Percentiles rank a stretch among this genome's conserved stretches.
These are phyloP conservation scores for Musca vetustissima DNA, from an alignment of 1,140 invertebrate genomes.

Conservation along the genomic window DNA sequence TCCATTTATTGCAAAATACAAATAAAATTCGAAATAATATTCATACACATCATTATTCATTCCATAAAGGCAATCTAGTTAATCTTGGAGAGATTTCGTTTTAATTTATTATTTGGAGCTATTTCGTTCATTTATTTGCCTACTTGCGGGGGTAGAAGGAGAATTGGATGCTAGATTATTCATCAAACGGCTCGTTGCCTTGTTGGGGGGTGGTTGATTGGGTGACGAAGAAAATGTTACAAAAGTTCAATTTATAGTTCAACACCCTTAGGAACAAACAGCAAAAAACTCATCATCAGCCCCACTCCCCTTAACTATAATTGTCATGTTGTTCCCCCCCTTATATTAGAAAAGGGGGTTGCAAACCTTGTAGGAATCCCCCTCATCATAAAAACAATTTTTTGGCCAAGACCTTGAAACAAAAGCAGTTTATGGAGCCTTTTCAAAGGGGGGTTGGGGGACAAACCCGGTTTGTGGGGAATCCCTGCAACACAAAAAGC, in stretches of 20 bases:
- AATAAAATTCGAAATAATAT: constrained; percentile 8
- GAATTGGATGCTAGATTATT: neutral
- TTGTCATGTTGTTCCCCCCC: constrained; percentile 18
- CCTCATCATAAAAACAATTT: constrained; percentile 38
- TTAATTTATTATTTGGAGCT: constrained; percentile 48
- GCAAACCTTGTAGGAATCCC: constrained; percentile 31
- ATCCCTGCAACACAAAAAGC: neutral
- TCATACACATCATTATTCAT: constrained; percentile 52
- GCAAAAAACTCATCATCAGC: constrained; percentile 27
- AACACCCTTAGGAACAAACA: constrained; percentile 41
- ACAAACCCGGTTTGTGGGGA: neutral
- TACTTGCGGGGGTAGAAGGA: neutral
- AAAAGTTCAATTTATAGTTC: constrained; percentile 55
- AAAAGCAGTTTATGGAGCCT: constrained; percentile 1
- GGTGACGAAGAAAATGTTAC: constrained; percentile 37
- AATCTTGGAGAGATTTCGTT: constrained; percentile 51
- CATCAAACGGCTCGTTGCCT: neutral
- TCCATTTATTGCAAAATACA: too few relatives aligned
- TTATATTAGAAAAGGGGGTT: constrained; percentile 36
- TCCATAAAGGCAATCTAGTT: constrained; percentile 52
- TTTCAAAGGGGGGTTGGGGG: too few relatives aligned
- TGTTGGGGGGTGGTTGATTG: neutral
- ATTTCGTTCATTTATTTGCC: constrained; percentile 12
- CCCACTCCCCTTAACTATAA: too few relatives aligned
- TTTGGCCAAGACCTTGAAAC: constrained; percentile 54